Evolutionary conservation across 2,797 vertebrate species (phyloP), one percentile per base, ranked within the genome.

Genomic region (Sebastes hubbsi): DNA sequence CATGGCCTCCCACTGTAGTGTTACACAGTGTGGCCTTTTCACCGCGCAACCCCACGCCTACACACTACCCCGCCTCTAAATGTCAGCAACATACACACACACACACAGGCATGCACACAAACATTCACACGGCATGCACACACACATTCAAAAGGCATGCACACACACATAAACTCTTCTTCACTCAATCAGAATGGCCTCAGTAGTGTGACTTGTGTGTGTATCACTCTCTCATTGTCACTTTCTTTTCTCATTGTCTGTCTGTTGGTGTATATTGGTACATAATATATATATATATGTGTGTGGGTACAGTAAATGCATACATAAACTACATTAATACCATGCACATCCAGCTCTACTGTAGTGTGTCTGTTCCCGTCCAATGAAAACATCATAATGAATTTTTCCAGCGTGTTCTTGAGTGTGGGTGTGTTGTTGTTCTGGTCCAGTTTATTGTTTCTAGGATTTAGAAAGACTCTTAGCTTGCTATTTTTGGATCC

Each of bases 1-100:
- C 82, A 81, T 88, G 85, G 81, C 85, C 78, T 85, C 80, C 81
- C 25, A 52, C 84, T 88, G 88, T 82, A 68, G 68, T 78, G 84
- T 87, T 87, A 91, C 90, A 93, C 90, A 85, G 75, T 71, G 76
- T 88, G 89, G 88, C 90, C 91, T 91, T 91, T 94, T 91, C 80
- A 78, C 85, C 2, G 38, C 14, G 74, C 78, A 78, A 68, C 88
- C 88, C 80, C 70, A 81, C 84, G 80, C 91, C 88, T 76, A 90
- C 93, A 73, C 83, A 10, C 72, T 65, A 55, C 49, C 59, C 85
- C 49, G 80, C 69, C 78, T 89, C 86, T 82, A 93, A 94, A 93
- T 94, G 92, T 93, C 93, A 94, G 60, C 70, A 4, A 2, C 34
- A 27, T 12, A 13, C 80, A 58, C 34, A 12, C 62, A 56, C 30